Conservation (phyloP, 2,888 invertebrate species). For the Pterostichus madidus region DNA sequence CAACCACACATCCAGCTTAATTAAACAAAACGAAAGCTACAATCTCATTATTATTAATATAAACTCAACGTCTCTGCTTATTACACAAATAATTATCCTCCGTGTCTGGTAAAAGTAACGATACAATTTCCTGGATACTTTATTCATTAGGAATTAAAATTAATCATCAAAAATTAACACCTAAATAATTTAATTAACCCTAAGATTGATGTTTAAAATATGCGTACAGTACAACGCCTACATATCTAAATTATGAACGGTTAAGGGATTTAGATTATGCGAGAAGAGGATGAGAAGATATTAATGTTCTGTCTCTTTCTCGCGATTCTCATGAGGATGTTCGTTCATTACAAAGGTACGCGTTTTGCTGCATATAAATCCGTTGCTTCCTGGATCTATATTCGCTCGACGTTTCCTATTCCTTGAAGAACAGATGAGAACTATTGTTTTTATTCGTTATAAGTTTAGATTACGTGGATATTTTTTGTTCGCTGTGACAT, state of each 20-base stretch:
- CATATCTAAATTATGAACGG: slow-evolving; percentile 9
- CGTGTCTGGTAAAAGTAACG: neutral
- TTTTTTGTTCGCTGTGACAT: neutral
- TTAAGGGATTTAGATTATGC: slow-evolving; percentile 25
- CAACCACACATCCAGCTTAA: neutral
- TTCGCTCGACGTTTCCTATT: slow-evolving; percentile 27
- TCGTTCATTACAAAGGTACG: slow-evolving; percentile 21
- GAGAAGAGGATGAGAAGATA: neutral
- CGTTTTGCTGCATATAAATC: slow-evolving; percentile 42
- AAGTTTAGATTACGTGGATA: neutral
- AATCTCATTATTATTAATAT: neutral
- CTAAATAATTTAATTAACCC: slow-evolving; percentile 5
- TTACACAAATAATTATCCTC: neutral
- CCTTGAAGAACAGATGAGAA: slow-evolving; percentile 17
- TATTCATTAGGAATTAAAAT: neutral
- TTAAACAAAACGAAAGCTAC: neutral
- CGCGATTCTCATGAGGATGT: slow-evolving; percentile 4
- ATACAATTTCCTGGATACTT: neutral
- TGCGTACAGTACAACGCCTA: neutral
- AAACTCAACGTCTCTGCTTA: neutral
- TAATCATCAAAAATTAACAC: neutral
- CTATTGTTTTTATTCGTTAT: slow-evolving; percentile 11
- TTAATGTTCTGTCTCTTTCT: slow-evolving; percentile 1
- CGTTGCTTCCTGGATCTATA: slow-evolving; percentile 23
- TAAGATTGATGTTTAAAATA: neutral